Evolutionary conservation across 2,888 invertebrate genomes (phyloP).

Genomic region (Marasmarcha lunaedactyla): DNA sequence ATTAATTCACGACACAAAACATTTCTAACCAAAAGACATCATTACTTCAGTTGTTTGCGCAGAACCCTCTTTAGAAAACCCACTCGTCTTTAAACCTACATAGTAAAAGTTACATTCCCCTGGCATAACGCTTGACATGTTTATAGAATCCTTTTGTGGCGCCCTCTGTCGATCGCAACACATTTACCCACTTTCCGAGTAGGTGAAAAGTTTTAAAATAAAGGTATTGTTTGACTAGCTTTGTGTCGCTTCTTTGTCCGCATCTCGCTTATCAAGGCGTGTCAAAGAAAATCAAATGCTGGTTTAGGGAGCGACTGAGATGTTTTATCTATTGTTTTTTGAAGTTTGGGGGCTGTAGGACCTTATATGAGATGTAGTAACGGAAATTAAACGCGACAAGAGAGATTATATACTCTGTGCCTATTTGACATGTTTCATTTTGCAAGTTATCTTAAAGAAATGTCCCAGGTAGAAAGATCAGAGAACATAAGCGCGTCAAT

Average conservation of each 20-base stretch:
- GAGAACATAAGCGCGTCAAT: too few species aligned
- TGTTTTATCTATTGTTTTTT: constrained; percentile 1
- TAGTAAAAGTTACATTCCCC: too few species aligned
- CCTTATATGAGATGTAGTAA: too few species aligned
- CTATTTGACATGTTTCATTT: too few species aligned
- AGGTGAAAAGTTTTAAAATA: constrained; percentile 65
- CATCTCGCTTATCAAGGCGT: constrained; percentile 48
- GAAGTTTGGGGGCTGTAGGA: too few species aligned
- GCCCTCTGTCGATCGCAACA: constrained; percentile 55
- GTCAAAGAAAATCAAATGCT: constrained; percentile 67
- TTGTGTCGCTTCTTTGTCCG: constrained; percentile 33
- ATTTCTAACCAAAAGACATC: constrained; percentile 34
- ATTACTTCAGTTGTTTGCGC: constrained; percentile 23
- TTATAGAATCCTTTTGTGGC: constrained; percentile 4
- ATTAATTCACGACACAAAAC: constrained; percentile 33
- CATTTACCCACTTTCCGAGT: constrained; percentile 59
- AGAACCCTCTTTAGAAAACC: too few species aligned
- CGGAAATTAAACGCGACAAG: too few species aligned
- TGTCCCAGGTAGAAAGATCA: too few species aligned
- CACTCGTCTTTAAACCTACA: too few species aligned
- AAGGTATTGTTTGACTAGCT: constrained; percentile 14
- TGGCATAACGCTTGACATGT: too few species aligned
- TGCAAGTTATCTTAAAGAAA: too few species aligned
- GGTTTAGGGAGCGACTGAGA: constrained; percentile 28
- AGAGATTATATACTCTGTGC: too few species aligned